Percentiles rank a stretch among this genome's conserved stretches.
Evolutionary conservation across 2,888 invertebrate species (phyloP).

Genomic region (Andrena praecox): DNA sequence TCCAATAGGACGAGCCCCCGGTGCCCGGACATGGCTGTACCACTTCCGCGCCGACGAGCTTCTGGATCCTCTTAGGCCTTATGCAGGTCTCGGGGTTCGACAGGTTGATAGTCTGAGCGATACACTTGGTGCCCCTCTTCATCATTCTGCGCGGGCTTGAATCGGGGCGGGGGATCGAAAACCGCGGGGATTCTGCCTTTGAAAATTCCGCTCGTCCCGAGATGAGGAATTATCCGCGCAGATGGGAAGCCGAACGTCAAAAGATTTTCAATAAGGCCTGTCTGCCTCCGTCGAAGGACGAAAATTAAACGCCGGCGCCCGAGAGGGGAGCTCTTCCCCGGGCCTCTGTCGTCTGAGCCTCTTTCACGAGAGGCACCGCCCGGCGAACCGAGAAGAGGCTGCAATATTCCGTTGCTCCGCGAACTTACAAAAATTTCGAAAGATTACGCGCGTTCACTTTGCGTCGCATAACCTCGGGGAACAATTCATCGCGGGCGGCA

Average conservation of each 20-base stretch:
- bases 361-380: slow-evolving; percentile 7
- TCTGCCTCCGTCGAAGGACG: background rate
- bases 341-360: slow-evolving; percentile 2
- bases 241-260: slow-evolving; percentile 35
- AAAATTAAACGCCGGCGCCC: slow-evolving; percentile 30
- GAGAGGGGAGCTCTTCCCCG: slow-evolving; percentile 7
- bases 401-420: slow-evolving; percentile 3
- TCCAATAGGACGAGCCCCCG: slow-evolving; percentile 42
- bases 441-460: slow-evolving; percentile 44
- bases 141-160: slow-evolving; percentile 53
- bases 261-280: slow-evolving; percentile 32
- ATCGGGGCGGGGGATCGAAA: background rate
- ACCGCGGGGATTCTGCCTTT: background rate
- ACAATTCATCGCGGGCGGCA: slow-evolving; percentile 12
- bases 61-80: slow-evolving; percentile 70
- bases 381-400: background rate
- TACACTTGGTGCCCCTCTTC: slow-evolving; percentile 73
- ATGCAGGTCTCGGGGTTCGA: slow-evolving; percentile 77
- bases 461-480: slow-evolving; percentile 49
- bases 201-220: slow-evolving; percentile 9
- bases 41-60: slow-evolving; percentile 67
- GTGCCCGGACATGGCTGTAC: slow-evolving; percentile 57
- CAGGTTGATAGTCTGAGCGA: slow-evolving; percentile 79
- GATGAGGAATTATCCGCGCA: slow-evolving; percentile 18
- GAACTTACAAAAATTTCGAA: slow-evolving; percentile 11